A percentile compares a stretch with the other conserved stretches of the same genome.
phyloP scores from a whole-genome alignment of 2,113 vertebrate species.

The Cnemophilus loriae region DNA sequence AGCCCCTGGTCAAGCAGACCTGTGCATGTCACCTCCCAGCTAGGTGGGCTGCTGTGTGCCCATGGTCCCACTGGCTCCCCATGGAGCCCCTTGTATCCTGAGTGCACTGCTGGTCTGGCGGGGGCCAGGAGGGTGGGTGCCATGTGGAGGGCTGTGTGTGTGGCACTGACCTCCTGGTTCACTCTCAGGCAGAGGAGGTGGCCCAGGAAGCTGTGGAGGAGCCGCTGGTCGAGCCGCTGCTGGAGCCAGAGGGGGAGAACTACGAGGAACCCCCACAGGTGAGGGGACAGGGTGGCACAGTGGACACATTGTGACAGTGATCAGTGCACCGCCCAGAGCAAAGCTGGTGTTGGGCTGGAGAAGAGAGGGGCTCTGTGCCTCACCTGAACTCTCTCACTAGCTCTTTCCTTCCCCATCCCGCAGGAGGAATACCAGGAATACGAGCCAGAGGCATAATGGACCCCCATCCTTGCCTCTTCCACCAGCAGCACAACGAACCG shows the following conservation, averaged over 20 bases:
- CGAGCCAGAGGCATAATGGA: slow-evolving; percentile 93
- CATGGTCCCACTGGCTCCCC: accelerated
- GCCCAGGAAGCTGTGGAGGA: slow-evolving; percentile 95
- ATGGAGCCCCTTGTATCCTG: background rate
- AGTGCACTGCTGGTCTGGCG: background rate
- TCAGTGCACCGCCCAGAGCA: accelerated
- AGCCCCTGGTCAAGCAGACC: accelerated
- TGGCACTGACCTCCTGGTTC: background rate
- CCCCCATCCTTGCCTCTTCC: slow-evolving; percentile 75
- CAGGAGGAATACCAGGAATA: slow-evolving; percentile 97
- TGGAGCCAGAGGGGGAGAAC: slow-evolving; percentile 90
- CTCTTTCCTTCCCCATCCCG: background rate
- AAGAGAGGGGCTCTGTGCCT: background rate
- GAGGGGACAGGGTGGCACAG: background rate
- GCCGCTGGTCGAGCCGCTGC: slow-evolving; percentile 85
- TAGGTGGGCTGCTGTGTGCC: background rate
- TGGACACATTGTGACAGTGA: background rate
- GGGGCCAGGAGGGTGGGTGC: background rate
- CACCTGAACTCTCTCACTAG: background rate
- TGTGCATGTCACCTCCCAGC: background rate
- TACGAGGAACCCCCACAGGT: slow-evolving; percentile 93
- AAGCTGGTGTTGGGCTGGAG: background rate
- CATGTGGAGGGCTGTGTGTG: accelerated
- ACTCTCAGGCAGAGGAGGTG: slow-evolving; percentile 85
- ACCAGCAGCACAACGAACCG: slow-evolving; percentile 94